Conservation (phyloP, 2,888 invertebrate genomes). For the Drosophila nr. perissopoda region DNA sequence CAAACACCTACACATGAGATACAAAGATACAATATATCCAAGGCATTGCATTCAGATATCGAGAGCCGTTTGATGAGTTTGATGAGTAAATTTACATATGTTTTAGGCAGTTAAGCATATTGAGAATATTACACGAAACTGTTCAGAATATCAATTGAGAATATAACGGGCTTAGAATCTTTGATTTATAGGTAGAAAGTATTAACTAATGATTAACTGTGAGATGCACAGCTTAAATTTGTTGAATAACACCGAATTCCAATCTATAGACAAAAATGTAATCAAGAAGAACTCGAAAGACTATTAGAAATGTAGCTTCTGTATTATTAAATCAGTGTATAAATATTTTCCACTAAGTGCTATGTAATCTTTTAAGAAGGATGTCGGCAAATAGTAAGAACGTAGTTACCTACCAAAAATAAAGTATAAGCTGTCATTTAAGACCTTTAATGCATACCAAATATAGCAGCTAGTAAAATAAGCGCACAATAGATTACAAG, state of each 20-base stretch:
- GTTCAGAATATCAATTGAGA: neutral
- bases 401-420: neutral
- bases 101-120: neutral
- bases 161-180: neutral
- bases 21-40: constrained; percentile 24
- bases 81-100: neutral
- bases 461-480: neutral
- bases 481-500: neutral
- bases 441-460: neutral
- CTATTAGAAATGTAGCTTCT: neutral
- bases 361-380: neutral
- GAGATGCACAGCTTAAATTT: neutral
- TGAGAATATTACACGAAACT: neutral
- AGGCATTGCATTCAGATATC: constrained; percentile 9
- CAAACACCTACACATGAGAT: constrained; percentile 7
- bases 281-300: neutral
- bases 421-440: neutral
- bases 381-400: neutral
- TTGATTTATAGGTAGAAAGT: neutral
- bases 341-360: neutral
- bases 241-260: neutral
- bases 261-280: neutral
- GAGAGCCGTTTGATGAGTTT: constrained; percentile 18
- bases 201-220: neutral
- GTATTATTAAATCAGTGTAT: neutral